A percentile compares a stretch with the other conserved stretches of the same genome.
Conservation (phyloP, 2,113 vertebrate species). For the Melospiza georgiana region DNA sequence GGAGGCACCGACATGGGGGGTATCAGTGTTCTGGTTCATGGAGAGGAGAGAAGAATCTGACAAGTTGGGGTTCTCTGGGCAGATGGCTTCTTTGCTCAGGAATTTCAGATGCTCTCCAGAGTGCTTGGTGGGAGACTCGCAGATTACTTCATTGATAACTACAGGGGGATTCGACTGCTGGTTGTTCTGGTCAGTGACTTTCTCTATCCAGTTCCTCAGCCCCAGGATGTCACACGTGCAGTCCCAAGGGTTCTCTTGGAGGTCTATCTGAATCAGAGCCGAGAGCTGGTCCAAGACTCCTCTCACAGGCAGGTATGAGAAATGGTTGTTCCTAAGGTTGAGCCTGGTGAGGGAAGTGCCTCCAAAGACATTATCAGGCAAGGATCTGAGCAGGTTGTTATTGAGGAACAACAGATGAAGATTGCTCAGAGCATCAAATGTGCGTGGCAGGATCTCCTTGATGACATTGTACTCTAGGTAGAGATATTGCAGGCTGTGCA, state of each 20-base stretch:
- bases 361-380: slow-evolving; percentile 90
- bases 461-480: slow-evolving; percentile 99
- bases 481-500: slow-evolving; percentile 94
- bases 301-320: slow-evolving; percentile 89
- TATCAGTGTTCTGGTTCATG: slow-evolving; percentile 81
- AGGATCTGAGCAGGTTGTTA: slow-evolving; percentile 91
- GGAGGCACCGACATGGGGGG: slow-evolving; percentile 70
- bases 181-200: slow-evolving; percentile 60
- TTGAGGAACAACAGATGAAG: slow-evolving; percentile 96
- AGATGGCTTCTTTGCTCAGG: slow-evolving; percentile 92
- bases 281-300: slow-evolving; percentile 97
- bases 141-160: slow-evolving; percentile 95
- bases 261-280: slow-evolving; percentile 96
- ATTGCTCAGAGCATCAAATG: slow-evolving; percentile 90
- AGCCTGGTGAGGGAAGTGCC: slow-evolving; percentile 94
- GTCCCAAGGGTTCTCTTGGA: slow-evolving; percentile 99
- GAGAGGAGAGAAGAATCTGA: slow-evolving; percentile 79
- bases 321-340: slow-evolving; percentile 97
- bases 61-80: slow-evolving; percentile 83
- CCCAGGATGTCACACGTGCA: slow-evolving; percentile 94
- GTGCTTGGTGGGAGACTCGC: slow-evolving; percentile 91
- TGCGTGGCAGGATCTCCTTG: slow-evolving; percentile 91
- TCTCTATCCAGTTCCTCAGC: slow-evolving; percentile 96
- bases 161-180: slow-evolving; percentile 86
- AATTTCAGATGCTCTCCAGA: slow-evolving; percentile 91